phyloP scores from a whole-genome alignment of 2,888 invertebrate genomes.

The Autographa pulchrina region DNA sequence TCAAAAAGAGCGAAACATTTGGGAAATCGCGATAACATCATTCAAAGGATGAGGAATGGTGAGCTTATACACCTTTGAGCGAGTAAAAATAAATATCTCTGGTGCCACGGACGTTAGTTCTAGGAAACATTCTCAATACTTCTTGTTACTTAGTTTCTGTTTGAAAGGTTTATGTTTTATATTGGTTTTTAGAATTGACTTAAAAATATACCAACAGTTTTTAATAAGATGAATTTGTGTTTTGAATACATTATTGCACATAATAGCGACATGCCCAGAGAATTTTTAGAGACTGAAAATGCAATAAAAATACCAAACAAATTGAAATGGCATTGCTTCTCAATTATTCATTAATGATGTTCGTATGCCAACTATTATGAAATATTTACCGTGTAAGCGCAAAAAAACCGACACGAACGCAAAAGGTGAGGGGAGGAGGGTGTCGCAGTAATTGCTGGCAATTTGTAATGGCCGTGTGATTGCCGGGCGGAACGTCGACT shows the following conservation, averaged over 20 bases:
- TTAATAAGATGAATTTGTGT: background rate
- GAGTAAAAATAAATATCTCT: constrained; percentile 79
- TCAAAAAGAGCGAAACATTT: constrained; percentile 86
- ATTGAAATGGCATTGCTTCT: constrained; percentile 48
- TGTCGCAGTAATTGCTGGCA: constrained; percentile 86
- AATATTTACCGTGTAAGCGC: constrained; percentile 70
- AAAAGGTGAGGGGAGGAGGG: constrained; percentile 74
- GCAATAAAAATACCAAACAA: constrained; percentile 14
- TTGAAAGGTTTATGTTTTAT: constrained; percentile 23
- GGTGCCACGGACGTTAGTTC: constrained; percentile 63
- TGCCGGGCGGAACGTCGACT: constrained; percentile 85
- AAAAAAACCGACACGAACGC: constrained; percentile 75
- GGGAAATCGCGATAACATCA: constrained; percentile 85
- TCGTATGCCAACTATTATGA: constrained; percentile 68
- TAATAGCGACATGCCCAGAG: no score
- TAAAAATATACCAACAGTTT: background rate
- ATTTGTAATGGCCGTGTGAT: constrained; percentile 88
- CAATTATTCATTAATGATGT: constrained; percentile 64
- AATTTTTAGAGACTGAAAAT: background rate
- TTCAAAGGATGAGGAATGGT: constrained; percentile 85
- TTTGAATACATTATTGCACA: no score
- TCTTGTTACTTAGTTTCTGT: constrained; percentile 40
- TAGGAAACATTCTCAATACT: constrained; percentile 31
- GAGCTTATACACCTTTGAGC: constrained; percentile 83
- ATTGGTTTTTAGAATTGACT: constrained; percentile 18